Conservation (phyloP, 2,888 invertebrate genomes). For the Patella caerulea region DNA sequence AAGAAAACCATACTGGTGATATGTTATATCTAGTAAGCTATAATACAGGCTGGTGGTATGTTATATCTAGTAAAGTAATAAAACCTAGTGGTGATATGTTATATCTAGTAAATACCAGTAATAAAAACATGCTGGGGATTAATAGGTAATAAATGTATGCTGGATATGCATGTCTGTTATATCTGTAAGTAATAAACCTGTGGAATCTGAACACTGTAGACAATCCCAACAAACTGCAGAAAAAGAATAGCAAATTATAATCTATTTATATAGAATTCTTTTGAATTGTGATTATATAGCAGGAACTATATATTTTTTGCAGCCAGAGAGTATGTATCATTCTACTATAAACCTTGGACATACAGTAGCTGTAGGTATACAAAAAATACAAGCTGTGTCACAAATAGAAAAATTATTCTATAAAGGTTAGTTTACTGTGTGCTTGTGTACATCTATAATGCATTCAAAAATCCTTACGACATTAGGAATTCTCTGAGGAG, state of each 20-base stretch:
- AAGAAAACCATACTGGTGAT: slow-evolving; percentile 30
- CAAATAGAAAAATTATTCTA: slow-evolving; percentile 54
- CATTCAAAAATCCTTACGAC: background rate
- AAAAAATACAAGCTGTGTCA: slow-evolving; percentile 54
- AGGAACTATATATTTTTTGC: slow-evolving; percentile 17
- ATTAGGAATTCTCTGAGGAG: background rate
- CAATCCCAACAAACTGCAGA: too few relatives aligned
- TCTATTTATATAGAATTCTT: background rate
- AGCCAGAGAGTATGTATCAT: slow-evolving; percentile 66
- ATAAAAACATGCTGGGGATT: too few relatives aligned
- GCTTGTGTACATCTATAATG: too few relatives aligned
- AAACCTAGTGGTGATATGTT: slow-evolving; percentile 58
- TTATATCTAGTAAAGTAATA: slow-evolving; percentile 56
- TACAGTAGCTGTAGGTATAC: slow-evolving; percentile 64
- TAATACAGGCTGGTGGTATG: slow-evolving; percentile 35
- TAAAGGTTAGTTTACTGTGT: slow-evolving; percentile 43
- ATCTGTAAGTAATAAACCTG: too few relatives aligned
- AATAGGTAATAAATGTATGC: too few relatives aligned
- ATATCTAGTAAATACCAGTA: slow-evolving; percentile 53
- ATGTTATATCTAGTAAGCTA: slow-evolving; percentile 30
- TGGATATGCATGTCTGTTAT: too few relatives aligned
- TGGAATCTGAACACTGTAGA: too few relatives aligned
- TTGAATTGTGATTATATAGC: background rate
- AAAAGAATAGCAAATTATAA: background rate
- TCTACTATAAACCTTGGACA: slow-evolving; percentile 64